These are phyloP conservation scores for Dinocampus coccinellae DNA, from an alignment of 2,888 invertebrate genomes.

Conservation along the genomic window DNA sequence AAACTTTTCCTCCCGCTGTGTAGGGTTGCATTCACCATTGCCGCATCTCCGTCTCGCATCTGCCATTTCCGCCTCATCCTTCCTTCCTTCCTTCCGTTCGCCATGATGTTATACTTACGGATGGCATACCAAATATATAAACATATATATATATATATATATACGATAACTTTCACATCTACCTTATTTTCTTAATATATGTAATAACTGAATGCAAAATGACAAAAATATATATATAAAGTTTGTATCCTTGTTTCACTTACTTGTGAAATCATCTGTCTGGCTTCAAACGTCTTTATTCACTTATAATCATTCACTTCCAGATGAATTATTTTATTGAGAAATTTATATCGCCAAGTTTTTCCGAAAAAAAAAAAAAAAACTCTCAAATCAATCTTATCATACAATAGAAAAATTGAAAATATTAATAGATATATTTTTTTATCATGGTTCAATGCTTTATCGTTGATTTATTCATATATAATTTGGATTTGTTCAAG, in stretches of 20 bases:
- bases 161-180: no score
- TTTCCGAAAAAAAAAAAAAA: no score
- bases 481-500: no score
- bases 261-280: not conserved
- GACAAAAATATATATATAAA: no score
- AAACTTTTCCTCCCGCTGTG: not conserved
- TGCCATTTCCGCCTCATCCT: constrained; percentile 43
- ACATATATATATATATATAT: no score
- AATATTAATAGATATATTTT: no score
- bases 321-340: not conserved
- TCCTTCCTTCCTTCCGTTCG: constrained; percentile 52
- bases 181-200: not conserved
- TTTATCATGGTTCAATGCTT: no score
- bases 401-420: no score
- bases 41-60: constrained; percentile 21
- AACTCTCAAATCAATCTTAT: not conserved
- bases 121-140: constrained; percentile 40
- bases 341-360: not conserved
- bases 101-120: constrained; percentile 52
- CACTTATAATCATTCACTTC: constrained; percentile 7
- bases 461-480: no score
- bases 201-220: not conserved
- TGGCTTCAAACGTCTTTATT: not conserved
- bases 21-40: constrained; percentile 25
- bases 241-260: no score